These are phyloP conservation scores for Falco peregrinus DNA, from an alignment of 2,797 vertebrate genomes.

Conservation along the genomic window DNA sequence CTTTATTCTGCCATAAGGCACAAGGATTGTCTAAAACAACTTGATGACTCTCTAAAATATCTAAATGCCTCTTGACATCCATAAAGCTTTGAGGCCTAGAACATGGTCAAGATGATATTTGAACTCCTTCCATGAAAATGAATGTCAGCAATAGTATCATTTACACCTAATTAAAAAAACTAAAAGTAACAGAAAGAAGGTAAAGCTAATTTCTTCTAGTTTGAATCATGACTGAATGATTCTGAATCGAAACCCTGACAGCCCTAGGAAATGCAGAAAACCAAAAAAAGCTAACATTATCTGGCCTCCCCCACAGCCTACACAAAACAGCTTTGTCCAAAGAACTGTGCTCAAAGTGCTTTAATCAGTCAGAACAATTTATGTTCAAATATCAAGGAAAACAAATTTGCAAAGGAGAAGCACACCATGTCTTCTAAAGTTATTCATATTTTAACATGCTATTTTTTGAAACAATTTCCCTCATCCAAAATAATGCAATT, in stretches of 20 bases:
- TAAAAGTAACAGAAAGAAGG: not conserved
- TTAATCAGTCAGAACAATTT: not conserved
- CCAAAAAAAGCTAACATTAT: not conserved
- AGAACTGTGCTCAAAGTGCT: not conserved
- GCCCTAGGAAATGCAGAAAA: not conserved
- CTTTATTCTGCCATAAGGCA: not conserved
- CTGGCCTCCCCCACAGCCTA: not conserved
- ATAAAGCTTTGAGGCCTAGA: not conserved
- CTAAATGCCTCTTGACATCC: not conserved
- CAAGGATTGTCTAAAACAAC: too few species aligned
- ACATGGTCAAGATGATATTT: not conserved
- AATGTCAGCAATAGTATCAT: not conserved
- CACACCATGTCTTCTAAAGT: not conserved
- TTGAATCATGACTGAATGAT: not conserved
- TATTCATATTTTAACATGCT: not conserved
- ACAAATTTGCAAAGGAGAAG: not conserved
- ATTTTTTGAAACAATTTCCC: not conserved
- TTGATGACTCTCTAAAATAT: too few species aligned
- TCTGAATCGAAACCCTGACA: not conserved
- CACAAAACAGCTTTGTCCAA: not conserved
- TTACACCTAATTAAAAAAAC: not conserved
- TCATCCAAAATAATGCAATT: not conserved
- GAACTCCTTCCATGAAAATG: not conserved
- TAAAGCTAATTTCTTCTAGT: not conserved
- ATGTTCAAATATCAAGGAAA: not conserved